These are phyloP conservation scores for Podargus strigoides DNA, from an alignment of 2,797 vertebrate genomes.

Conservation along the genomic window DNA sequence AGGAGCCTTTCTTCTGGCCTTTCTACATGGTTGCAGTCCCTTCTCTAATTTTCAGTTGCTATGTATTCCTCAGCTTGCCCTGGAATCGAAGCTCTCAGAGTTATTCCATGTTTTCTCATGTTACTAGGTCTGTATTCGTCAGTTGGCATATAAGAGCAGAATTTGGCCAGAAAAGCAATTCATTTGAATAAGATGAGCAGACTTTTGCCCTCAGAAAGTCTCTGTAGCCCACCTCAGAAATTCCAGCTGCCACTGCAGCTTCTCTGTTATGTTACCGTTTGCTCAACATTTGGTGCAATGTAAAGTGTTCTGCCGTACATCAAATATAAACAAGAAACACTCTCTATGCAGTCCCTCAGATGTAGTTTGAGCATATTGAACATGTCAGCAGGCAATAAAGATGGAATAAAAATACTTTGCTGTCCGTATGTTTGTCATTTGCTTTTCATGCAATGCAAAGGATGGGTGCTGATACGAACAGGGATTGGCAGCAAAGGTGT, in stretches of 20 bases:
- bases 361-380: conserved; percentile 69
- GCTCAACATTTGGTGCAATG: conserved; percentile 70
- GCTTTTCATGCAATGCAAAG: conserved; percentile 65
- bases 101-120: conserved; percentile 58
- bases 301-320: conserved; percentile 68
- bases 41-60: background rate
- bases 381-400: conserved; percentile 68
- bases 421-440: conserved; percentile 68
- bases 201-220: conserved; percentile 63
- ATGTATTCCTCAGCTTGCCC: conserved; percentile 1
- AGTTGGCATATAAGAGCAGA: conserved; percentile 49
- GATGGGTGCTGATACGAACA: conserved; percentile 40
- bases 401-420: conserved; percentile 70
- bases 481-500: conserved; percentile 60
- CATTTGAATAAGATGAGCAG: conserved; percentile 67
- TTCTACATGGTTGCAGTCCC: background rate
- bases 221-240: conserved; percentile 66
- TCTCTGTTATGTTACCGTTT: conserved; percentile 66
- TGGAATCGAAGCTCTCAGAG: conserved; percentile 5
- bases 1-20: background rate
- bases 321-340: conserved; percentile 70
- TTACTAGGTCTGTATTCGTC: conserved; percentile 60
- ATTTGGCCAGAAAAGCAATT: conserved; percentile 60
- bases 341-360: conserved; percentile 66
- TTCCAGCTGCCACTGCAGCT: conserved; percentile 65